Evolutionary conservation across 1,140 invertebrate genomes (phyloP), one percentile per base, ranked within the genome.

Genomic region (Drosophila nebulosa): DNA sequence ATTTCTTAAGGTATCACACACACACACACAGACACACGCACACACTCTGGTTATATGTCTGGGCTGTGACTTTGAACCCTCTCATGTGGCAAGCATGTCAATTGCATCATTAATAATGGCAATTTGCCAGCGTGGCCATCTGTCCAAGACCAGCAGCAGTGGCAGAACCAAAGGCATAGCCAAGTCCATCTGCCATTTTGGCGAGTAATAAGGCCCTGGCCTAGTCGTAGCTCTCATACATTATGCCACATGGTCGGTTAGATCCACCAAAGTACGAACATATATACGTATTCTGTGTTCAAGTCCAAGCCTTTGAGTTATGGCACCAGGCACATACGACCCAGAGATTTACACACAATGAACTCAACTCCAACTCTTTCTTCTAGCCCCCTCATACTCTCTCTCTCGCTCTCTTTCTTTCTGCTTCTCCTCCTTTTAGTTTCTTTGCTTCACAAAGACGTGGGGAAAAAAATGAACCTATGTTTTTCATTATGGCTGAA

Each of bases 41-140:
- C 6, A 42, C 39, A 22, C 59, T 32, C 39, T 32, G 10, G 16
- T 55, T 35, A 71, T 78, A 62, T 71, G 56, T 67, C 66, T 52
- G 63, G 60, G 39, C 52, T 68, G 21, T 39, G 4, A 52, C 74
- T 35, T 46, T 26, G 36, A 14, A 21, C 22, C n/a, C 36, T 63
- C 5, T 46, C 46, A 27, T 50, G 51, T 21, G 50, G 60, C 80
- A 74, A 64, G 60, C 80, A 74, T 66, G 81, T 68, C 81, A 85
- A 85, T 78, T 85, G 81, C 74, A 74, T 80, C 81, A 85, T 85
- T 85, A 85, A 85, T 86, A 86, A 85, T 68, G 62, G 52, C 81
- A 59, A 70, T 79, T 83, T 65, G 68, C 71, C 74, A 69, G 36
- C 58, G 1, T 46, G 18, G 39, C 39, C 39, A 46, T 46, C 39